Conservation (phyloP, 1,140 invertebrate genomes). For the Hycleus phaleratus region DNA sequence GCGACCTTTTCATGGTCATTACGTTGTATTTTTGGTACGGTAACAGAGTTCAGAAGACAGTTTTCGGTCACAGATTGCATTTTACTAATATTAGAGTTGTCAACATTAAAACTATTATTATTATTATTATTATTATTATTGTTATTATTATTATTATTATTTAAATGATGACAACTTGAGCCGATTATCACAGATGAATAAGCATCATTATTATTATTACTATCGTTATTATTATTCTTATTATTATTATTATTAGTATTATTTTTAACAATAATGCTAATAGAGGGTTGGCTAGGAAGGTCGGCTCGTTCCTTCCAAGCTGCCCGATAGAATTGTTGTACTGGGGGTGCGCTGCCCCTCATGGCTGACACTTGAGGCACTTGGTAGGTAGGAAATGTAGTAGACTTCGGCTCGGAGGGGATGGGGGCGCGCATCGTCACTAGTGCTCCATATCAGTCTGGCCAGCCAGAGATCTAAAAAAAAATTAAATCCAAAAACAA, state of each 20-base stretch:
- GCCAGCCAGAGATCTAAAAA: constrained; percentile 42
- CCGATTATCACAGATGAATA: constrained; percentile 65
- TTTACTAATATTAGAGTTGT: constrained; percentile 50
- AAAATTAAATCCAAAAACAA: constrained; percentile 1
- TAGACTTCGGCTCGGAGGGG: constrained; percentile 41
- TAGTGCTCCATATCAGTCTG: constrained; percentile 44
- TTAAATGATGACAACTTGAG: constrained; percentile 47
- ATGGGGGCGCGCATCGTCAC: constrained; percentile 40
- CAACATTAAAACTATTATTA: not conserved
- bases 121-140: not conserved
- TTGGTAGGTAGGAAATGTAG: constrained; percentile 43
- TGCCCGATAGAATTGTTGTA: constrained; percentile 39
- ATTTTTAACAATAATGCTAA: not conserved
- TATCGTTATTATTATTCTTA: not conserved
- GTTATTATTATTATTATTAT: not conserved
- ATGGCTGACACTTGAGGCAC: constrained; percentile 43
- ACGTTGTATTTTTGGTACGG: constrained; percentile 56
- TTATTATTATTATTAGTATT: not conserved
- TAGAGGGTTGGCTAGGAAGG: constrained; percentile 35
- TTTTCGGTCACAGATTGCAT: constrained; percentile 59
- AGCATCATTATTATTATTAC: not conserved
- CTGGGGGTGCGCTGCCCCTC: constrained; percentile 42
- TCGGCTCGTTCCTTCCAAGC: constrained; percentile 43
- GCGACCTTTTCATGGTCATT: constrained; percentile 49
- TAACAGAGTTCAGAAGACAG: constrained; percentile 59